A percentile compares a stretch with the other conserved stretches of the same genome.
These are phyloP conservation scores for Strigops habroptila DNA, from an alignment of 2,113 vertebrate genomes.

Conservation along the genomic window DNA sequence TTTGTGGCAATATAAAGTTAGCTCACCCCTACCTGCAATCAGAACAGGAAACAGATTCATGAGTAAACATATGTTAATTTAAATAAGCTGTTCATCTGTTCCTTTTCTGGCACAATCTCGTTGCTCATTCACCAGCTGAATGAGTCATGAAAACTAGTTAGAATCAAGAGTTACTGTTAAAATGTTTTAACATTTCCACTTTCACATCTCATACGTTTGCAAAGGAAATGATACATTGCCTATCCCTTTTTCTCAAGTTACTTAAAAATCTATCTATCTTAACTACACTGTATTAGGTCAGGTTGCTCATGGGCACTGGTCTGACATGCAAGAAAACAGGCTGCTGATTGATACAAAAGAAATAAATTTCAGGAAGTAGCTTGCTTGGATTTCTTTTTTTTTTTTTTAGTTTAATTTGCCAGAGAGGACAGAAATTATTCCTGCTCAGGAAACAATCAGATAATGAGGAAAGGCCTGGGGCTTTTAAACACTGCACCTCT, in stretches of 20 bases:
- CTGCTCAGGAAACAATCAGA: neutral
- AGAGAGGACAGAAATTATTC: constrained; percentile 5
- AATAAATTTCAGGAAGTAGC: neutral
- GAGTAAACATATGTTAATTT: neutral
- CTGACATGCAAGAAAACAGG: neutral
- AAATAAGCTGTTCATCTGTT: neutral
- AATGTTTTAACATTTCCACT: constrained; percentile 22
- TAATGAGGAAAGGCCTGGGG: neutral
- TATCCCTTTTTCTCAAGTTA: neutral
- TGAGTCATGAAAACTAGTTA: neutral
- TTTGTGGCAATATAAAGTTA: neutral
- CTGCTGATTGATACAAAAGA: neutral
- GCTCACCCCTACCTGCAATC: neutral
- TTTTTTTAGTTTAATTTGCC: neutral
- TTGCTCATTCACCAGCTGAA: neutral
- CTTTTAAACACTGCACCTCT: neutral
- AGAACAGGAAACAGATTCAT: constrained; percentile 5
- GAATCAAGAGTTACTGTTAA: constrained; percentile 21
- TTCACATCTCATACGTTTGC: neutral
- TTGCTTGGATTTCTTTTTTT: neutral
- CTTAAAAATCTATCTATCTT: neutral
- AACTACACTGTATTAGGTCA: neutral
- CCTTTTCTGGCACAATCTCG: neutral
- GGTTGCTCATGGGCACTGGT: neutral
- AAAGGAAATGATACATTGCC: neutral